These are phyloP conservation scores for Pygoscelis adeliae DNA, from an alignment of 2,113 vertebrate genomes.

Conservation along the genomic window DNA sequence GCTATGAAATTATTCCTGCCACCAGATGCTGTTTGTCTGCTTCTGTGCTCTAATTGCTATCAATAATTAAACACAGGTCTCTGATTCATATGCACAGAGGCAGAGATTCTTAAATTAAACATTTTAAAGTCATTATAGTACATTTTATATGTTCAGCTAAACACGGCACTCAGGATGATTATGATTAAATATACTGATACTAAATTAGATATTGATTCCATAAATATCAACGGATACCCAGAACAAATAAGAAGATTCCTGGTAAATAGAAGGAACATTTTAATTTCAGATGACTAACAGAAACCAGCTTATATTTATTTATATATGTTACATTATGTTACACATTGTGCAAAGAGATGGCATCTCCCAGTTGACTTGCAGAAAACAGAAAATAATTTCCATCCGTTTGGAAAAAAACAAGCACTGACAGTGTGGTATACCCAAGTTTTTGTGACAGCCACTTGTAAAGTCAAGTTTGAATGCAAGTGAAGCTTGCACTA, in stretches of 20 bases:
- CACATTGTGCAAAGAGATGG: neutral
- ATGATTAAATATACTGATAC: conserved; percentile 73
- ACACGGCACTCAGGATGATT: conserved; percentile 65
- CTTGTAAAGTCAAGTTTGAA: neutral
- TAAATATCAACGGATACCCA: conserved; percentile 68
- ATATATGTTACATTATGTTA: neutral
- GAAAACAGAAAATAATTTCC: neutral
- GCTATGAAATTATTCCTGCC: conserved; percentile 57
- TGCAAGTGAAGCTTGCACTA: neutral
- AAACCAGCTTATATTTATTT: neutral
- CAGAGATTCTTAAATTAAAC: conserved; percentile 78
- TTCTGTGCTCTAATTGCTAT: conserved; percentile 79
- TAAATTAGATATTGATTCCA: conserved; percentile 76
- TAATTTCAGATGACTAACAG: conserved; percentile 54
- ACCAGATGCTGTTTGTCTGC: conserved; percentile 81
- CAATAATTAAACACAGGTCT: conserved; percentile 81
- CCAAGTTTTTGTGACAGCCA: neutral
- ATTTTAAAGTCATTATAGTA: conserved; percentile 77
- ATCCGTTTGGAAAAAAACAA: neutral
- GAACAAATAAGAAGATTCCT: conserved; percentile 64
- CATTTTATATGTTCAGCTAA: conserved; percentile 75
- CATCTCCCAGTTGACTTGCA: neutral
- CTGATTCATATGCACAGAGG: conserved; percentile 76
- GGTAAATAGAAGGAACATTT: conserved; percentile 51
- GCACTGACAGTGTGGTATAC: neutral